phyloP scores from a whole-genome alignment of 2,888 invertebrate genomes.

The Trichogramma evanescens region DNA sequence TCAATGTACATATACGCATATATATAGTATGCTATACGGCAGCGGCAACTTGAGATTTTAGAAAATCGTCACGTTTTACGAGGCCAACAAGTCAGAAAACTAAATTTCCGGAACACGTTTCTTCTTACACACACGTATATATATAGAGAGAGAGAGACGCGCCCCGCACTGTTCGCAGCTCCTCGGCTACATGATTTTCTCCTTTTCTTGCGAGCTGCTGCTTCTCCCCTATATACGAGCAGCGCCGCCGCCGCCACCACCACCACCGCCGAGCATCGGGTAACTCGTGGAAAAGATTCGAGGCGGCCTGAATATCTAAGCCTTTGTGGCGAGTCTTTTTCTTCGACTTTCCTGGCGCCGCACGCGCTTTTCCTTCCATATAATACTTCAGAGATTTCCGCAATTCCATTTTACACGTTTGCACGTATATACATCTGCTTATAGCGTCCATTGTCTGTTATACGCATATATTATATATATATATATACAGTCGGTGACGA shows the following conservation, averaged over 20 bases:
- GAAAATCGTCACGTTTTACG: conserved; percentile 22
- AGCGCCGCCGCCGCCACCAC: too few species aligned
- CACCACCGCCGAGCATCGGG: background rate
- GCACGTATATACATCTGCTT: too few species aligned
- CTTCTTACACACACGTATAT: too few species aligned
- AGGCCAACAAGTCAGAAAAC: conserved; percentile 23
- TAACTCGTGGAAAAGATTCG: conserved; percentile 16
- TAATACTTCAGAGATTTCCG: background rate
- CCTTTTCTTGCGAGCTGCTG: background rate
- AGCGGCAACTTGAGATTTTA: conserved; percentile 6
- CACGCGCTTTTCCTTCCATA: background rate
- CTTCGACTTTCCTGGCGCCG: background rate
- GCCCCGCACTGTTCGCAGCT: background rate
- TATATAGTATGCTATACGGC: background rate
- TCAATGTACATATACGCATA: background rate
- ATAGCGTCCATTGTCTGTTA: too few species aligned
- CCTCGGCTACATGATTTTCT: conserved; percentile 16
- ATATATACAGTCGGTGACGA: too few species aligned
- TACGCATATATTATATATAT: too few species aligned
- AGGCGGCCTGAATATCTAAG: conserved; percentile 11
- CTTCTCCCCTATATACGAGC: too few species aligned
- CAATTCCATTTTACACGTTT: background rate
- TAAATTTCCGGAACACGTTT: conserved; percentile 21
- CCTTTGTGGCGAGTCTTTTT: background rate
- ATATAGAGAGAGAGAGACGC: too few species aligned